phyloP scores from a whole-genome alignment of 2,797 vertebrate genomes.

The Anguilla megastoma region DNA sequence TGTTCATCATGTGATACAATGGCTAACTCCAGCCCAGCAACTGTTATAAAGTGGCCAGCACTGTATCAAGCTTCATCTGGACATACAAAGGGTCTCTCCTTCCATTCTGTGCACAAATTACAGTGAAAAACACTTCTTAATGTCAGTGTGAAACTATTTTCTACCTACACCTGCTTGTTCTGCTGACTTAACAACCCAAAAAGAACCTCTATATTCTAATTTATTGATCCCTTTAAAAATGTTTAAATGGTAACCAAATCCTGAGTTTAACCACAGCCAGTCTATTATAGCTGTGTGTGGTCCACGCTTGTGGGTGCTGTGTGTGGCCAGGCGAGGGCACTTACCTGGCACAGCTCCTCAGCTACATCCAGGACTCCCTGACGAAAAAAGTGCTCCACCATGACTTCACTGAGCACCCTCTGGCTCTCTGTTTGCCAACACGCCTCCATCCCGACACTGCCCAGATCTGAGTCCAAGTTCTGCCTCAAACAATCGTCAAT shows the following conservation, averaged over 20 bases:
- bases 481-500: slow-evolving; percentile 46
- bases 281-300: neutral
- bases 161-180: too few species aligned
- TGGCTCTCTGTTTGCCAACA: slow-evolving; percentile 84
- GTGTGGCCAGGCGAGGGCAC: neutral
- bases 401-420: slow-evolving; percentile 79
- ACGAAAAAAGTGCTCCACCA: slow-evolving; percentile 83
- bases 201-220: too few species aligned
- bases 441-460: slow-evolving; percentile 80
- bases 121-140: too few species aligned
- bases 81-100: too few species aligned
- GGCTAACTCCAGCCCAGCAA: too few species aligned
- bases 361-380: slow-evolving; percentile 83
- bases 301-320: neutral
- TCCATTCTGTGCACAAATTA: too few species aligned
- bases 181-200: too few species aligned
- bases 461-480: slow-evolving; percentile 84
- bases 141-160: too few species aligned
- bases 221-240: neutral
- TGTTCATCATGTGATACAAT: too few species aligned
- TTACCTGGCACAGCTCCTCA: slow-evolving; percentile 82
- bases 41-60: too few species aligned
- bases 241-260: neutral
- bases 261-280: neutral
- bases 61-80: too few species aligned